A percentile compares a stretch with the other conserved stretches of the same genome.
phyloP scores from a whole-genome alignment of 2,888 invertebrate species.

The Dryobota labecula region DNA sequence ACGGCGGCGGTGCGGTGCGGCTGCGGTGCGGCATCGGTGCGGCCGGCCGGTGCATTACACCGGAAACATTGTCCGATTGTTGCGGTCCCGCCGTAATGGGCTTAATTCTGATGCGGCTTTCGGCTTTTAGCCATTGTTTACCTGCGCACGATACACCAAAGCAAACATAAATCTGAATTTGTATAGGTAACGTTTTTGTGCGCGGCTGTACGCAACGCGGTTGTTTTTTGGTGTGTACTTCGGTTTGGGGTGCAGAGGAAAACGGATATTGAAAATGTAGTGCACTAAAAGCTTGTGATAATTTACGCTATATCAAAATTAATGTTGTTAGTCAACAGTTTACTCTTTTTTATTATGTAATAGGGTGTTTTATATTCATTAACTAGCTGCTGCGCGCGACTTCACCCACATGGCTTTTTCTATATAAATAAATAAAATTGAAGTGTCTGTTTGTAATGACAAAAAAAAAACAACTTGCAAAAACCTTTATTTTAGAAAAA shows the following conservation, averaged over 20 bases:
- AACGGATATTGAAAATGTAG: conserved; percentile 46
- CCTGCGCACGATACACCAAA: conserved; percentile 73
- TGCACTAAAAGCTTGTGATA: conserved; percentile 18
- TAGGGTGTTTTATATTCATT: background rate
- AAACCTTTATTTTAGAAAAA: too few relatives aligned
- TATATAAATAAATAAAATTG: too few relatives aligned
- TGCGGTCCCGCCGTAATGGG: conserved; percentile 86
- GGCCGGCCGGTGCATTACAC: conserved; percentile 80
- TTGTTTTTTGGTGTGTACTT: conserved; percentile 57
- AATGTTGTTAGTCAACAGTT: background rate
- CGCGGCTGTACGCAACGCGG: conserved; percentile 56
- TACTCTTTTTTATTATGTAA: background rate
- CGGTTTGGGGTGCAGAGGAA: conserved; percentile 43
- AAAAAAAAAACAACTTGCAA: too few relatives aligned
- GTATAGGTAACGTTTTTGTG: conserved; percentile 60
- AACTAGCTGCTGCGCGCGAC: too few relatives aligned
- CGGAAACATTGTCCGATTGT: conserved; percentile 81
- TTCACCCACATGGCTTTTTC: too few relatives aligned
- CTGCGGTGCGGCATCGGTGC: conserved; percentile 48
- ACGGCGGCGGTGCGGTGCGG: conserved; percentile 30
- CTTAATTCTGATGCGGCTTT: conserved; percentile 89
- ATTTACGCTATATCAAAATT: conserved; percentile 2
- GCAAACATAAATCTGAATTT: conserved; percentile 66
- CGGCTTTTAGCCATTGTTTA: conserved; percentile 89
- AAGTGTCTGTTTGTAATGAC: too few relatives aligned